These are phyloP conservation scores for Reticulitermes speratus DNA, from an alignment of 1,140 invertebrate genomes.

Conservation along the genomic window DNA sequence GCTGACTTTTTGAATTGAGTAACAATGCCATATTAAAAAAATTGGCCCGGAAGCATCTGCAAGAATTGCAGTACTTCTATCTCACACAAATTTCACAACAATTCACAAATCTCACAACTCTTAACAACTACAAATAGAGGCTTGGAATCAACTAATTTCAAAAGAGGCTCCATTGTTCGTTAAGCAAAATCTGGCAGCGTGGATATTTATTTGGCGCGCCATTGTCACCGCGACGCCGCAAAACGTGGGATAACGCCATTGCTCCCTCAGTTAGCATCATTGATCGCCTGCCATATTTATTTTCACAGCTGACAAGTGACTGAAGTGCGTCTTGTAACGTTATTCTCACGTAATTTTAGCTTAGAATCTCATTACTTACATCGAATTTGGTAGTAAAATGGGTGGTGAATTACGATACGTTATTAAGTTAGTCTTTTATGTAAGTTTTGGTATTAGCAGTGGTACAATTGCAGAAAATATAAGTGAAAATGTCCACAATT, in stretches of 20 bases:
- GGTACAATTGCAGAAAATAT: neutral
- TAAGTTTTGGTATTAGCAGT: neutral
- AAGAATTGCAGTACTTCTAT: too few species aligned
- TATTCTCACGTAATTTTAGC: neutral
- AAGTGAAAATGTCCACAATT: neutral
- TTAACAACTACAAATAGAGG: too few species aligned
- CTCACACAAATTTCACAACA: too few species aligned
- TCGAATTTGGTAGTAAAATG: slow-evolving; percentile 16
- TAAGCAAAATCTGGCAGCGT: neutral
- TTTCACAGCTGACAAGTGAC: neutral
- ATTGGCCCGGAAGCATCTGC: too few species aligned
- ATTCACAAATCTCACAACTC: too few species aligned
- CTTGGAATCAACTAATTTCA: too few species aligned
- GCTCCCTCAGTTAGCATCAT: neutral
- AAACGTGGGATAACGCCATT: neutral
- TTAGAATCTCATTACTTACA: neutral
- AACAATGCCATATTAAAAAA: too few species aligned
- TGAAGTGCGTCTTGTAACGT: neutral
- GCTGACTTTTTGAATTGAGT: too few species aligned
- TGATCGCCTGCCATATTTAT: slow-evolving; percentile 11
- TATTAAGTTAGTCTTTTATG: neutral
- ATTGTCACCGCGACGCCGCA: neutral
- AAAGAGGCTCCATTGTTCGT: too few species aligned
- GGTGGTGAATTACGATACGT: neutral
- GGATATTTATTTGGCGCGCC: neutral